Evolutionary conservation across 2,888 invertebrate species (phyloP).

Genomic region (Perdita meconis): DNA sequence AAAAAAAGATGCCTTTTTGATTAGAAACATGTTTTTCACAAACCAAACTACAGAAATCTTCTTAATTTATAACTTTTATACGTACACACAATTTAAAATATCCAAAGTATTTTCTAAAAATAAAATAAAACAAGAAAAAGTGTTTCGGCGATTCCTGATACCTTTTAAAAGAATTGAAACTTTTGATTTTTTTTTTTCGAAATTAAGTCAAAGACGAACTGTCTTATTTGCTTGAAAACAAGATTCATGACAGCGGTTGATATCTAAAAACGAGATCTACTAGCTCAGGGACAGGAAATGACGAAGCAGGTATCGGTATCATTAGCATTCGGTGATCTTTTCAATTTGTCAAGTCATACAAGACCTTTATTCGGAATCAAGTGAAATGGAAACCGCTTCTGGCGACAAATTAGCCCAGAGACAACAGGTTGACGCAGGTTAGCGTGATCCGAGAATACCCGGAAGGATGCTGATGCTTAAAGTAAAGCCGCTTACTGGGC

Average conservation of each 20-base stretch:
- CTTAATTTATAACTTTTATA: too few relatives aligned
- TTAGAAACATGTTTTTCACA: too few relatives aligned
- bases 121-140: too few relatives aligned
- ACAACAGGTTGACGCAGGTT: conserved; percentile 57
- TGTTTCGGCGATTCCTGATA: too few relatives aligned
- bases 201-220: too few relatives aligned
- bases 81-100: too few relatives aligned
- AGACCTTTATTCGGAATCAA: background rate
- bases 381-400: conserved; percentile 36
- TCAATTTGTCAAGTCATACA: conserved; percentile 1
- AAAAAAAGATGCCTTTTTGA: too few relatives aligned
- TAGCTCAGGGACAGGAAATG: too few relatives aligned
- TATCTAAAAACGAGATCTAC: background rate
- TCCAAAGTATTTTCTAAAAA: too few relatives aligned
- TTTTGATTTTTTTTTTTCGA: too few relatives aligned
- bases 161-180: too few relatives aligned
- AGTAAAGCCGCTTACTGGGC: conserved; percentile 69
- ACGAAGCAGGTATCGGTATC: background rate
- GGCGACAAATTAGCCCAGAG: conserved; percentile 42
- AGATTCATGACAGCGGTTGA: conserved; percentile 2
- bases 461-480: conserved; percentile 63
- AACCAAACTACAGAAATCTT: too few relatives aligned
- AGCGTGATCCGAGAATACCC: conserved; percentile 56
- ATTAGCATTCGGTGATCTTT: conserved; percentile 2
- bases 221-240: background rate